Evolutionary conservation across 2,113 vertebrate genomes (phyloP), one percentile per base, ranked within the genome.

Genomic region (Tonatia bakeri): DNA sequence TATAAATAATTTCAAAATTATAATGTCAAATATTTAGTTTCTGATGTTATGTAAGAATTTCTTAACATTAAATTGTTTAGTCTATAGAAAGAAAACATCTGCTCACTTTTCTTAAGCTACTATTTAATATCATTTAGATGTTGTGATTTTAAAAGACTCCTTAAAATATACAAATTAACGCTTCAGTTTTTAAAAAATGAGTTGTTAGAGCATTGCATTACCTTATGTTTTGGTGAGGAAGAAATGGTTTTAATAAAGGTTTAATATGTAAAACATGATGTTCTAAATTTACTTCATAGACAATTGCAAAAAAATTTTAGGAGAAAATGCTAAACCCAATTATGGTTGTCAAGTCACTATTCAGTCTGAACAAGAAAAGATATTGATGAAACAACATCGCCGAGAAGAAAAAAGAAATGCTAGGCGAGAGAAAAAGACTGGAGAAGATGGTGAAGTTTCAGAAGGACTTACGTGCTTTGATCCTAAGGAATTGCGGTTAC

Each of bases 291-390:
- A 11, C 38, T 93, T 98, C 96, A 5, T 97, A 99, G 98, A 99
- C 56, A 98, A 98, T 67, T 98, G 96, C 94, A 99, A 98, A 90
- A 99, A 98, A 97, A 97, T 97, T 92, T 92, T 98, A 56, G 98
- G 98, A 17, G 99, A 99, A 95, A 99, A 98, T 94, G 14, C 96
- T 84, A 99, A 99, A 94, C 99, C 99, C 28, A 98, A 98, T 97
- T 99, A 98, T 56, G 99, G 99, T 45, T 99, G 99, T 98, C 99
- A 99, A 99, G 99, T 99, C 96, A 99, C 99, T 97, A 99, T 99
- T 98, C 99, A 99, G 15, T 99, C 99, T 76, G 99, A 99, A 98
- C 99, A 99, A 98, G 99, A 99, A 98, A 99, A 98, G 82, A 98
- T 99, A 97, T 98, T 99, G 98, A 98, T 99, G 98, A 99, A 99